phyloP scores from a whole-genome alignment of 2,797 vertebrate species.

The Poeciliopsis presidionis region DNA sequence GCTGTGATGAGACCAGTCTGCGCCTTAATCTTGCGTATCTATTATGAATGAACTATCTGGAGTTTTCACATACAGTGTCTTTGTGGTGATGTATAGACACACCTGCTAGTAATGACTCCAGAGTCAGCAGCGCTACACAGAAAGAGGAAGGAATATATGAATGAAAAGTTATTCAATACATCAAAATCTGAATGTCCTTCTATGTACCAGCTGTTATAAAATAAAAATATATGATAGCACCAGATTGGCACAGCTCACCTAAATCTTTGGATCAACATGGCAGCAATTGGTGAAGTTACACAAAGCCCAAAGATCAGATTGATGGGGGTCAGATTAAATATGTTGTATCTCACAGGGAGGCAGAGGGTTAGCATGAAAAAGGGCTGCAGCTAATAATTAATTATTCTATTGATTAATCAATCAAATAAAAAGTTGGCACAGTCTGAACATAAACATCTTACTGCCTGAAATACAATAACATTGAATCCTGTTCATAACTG shows the following conservation, averaged over 20 bases:
- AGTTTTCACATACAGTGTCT: not conserved
- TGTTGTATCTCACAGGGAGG: not conserved
- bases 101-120: not conserved
- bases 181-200: not conserved
- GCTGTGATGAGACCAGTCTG: constrained; percentile 11
- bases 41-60: constrained; percentile 1
- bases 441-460: too few relatives aligned
- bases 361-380: not conserved
- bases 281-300: not conserved
- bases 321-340: not conserved
- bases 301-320: not conserved
- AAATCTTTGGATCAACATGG: not conserved
- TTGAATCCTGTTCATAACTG: too few relatives aligned
- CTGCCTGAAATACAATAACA: too few relatives aligned
- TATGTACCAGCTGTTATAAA: not conserved
- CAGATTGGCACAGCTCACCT: not conserved
- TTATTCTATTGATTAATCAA: not conserved
- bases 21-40: constrained; percentile 10
- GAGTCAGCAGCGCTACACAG: not conserved
- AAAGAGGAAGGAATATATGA: not conserved
- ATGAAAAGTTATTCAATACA: not conserved
- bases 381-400: not conserved
- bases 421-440: not conserved
- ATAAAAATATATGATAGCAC: not conserved
- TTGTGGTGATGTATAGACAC: not conserved